A percentile compares a stretch with the other conserved stretches of the same genome.
Conservation (phyloP, 2,888 invertebrate species). For the Polymixis lichenea region DNA sequence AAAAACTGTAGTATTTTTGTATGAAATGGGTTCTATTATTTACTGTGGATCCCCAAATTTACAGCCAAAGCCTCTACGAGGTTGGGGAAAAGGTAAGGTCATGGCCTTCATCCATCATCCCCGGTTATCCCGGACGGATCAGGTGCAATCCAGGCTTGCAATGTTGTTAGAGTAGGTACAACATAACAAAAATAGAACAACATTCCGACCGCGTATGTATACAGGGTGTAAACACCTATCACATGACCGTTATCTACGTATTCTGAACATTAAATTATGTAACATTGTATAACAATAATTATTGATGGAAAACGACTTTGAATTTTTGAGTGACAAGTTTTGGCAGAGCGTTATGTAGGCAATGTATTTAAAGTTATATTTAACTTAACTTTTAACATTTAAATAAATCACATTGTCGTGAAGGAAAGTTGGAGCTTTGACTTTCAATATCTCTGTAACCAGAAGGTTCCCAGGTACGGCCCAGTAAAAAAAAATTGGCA, state of each 20-base stretch:
- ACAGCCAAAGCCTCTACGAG: not conserved
- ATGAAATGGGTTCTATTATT: not conserved
- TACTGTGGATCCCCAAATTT: not conserved
- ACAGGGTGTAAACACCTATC: not conserved
- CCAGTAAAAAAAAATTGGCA: not conserved
- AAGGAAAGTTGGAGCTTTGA: not conserved
- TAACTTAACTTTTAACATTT: not conserved
- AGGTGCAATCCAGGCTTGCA: constrained; percentile 45
- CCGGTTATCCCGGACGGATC: constrained; percentile 30
- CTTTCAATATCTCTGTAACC: no score
- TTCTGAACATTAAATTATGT: not conserved
- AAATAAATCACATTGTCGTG: no score
- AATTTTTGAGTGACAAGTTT: not conserved
- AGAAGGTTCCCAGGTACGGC: not conserved
- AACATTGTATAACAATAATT: not conserved
- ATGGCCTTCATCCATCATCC: constrained; percentile 44
- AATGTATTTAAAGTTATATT: no score
- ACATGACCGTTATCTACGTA: not conserved
- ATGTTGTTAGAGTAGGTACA: constrained; percentile 23
- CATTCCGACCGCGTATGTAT: not conserved
- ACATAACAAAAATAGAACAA: constrained; percentile 6
- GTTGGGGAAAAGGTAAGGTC: constrained; percentile 20
- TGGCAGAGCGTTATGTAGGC: no score
- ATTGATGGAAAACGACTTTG: not conserved
- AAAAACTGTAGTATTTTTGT: not conserved